Evolutionary conservation across 1,140 invertebrate species (phyloP).

Genomic region (Polypedilum vanderplanki): DNA sequence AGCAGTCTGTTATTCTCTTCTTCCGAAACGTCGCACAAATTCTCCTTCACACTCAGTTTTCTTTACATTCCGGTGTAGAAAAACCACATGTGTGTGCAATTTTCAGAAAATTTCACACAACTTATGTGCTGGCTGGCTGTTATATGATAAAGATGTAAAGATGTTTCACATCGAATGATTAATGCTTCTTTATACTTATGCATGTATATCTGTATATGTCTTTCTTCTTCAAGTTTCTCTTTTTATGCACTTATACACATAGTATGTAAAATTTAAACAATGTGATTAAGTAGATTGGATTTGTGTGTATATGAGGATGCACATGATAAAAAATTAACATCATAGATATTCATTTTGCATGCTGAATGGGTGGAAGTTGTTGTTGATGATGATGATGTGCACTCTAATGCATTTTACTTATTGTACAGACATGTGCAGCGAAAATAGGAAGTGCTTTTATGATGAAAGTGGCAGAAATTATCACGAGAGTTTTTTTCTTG

Average conservation of each 20-base stretch:
- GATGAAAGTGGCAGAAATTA: no score
- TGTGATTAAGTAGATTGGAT: conserved; percentile 7
- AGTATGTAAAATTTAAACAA: neutral
- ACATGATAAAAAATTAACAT: neutral
- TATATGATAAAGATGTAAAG: conserved; percentile 26
- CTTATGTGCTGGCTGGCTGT: neutral
- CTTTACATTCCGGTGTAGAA: neutral
- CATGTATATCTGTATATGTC: no score
- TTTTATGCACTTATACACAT: neutral
- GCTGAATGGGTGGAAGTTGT: no score
- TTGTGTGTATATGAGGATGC: neutral
- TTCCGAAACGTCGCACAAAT: conserved; percentile 10
- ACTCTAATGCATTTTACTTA: neutral
- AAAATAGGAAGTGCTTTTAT: no score
- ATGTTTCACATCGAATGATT: conserved; percentile 24
- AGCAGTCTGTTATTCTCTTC: conserved; percentile 4
- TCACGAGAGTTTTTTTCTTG: no score
- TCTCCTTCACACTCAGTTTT: neutral
- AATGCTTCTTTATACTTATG: neutral
- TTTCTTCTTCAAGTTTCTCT: neutral
- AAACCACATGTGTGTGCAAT: conserved; percentile 22
- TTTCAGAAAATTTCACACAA: neutral
- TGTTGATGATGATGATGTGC: neutral
- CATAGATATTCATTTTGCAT: neutral
- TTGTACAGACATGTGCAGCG: no score